phyloP scores from a whole-genome alignment of 2,888 invertebrate genomes.

The Cerceris ruficornis region DNA sequence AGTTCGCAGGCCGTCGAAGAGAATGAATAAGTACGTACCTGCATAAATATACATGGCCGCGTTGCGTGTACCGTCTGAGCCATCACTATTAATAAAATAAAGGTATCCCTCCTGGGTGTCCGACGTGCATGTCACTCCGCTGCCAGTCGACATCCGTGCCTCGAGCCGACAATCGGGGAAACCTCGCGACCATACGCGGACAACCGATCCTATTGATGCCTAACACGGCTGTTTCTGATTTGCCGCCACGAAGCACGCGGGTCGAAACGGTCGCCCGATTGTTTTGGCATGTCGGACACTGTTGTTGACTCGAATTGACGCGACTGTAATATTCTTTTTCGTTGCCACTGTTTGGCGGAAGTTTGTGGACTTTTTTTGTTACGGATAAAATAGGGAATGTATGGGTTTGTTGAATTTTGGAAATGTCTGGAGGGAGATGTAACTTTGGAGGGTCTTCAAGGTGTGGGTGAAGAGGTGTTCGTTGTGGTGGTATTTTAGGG shows the following conservation, averaged over 20 bases:
- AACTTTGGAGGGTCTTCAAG: too few relatives aligned
- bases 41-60: slow-evolving; percentile 72
- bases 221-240: neutral
- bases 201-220: neutral
- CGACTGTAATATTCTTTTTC: too few relatives aligned
- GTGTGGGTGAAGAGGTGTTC: too few relatives aligned
- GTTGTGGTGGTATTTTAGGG: too few relatives aligned
- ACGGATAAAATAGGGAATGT: too few relatives aligned
- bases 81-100: slow-evolving; percentile 78
- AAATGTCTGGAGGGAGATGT: too few relatives aligned
- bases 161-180: slow-evolving; percentile 27
- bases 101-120: slow-evolving; percentile 48
- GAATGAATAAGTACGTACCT: slow-evolving; percentile 72
- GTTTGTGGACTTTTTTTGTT: too few relatives aligned
- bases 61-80: slow-evolving; percentile 69
- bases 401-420: too few relatives aligned
- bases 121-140: slow-evolving; percentile 52
- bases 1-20: slow-evolving; percentile 67
- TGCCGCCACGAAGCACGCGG: neutral
- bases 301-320: too few relatives aligned
- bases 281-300: too few relatives aligned
- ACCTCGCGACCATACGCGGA: neutral
- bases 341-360: too few relatives aligned
- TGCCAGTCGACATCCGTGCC: slow-evolving; percentile 63
- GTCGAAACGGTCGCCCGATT: too few relatives aligned